Base-by-base conservation (phyloP, 2,797 vertebrate genomes). In the Macroramphosus scolopax region DNA sequence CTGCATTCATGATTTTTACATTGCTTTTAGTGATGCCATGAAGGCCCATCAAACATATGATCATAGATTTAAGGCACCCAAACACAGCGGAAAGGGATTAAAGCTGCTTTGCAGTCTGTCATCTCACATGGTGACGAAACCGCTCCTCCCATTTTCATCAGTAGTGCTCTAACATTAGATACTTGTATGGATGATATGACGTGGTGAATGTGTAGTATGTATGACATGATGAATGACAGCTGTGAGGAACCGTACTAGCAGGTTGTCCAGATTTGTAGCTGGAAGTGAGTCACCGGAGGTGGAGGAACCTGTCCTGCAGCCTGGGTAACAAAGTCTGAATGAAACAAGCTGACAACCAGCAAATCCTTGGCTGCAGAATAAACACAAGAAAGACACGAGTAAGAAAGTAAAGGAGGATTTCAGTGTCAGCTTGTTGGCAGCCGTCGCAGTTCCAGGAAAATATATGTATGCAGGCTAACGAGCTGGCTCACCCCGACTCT, bases 231-330 rank as follows among this genome's bases (percentile, higher is more conserved):
- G 32, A 50, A 17, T 12, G 20, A 41, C 34, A 10, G 31, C 30
- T 7, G 56, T 34, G 30, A 10, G 32, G 17, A 81, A 67, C 58
- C 67, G 68, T 15, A 42, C 8, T 0, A 47, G 31, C 74, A 48
- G 38, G 75, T 63, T 56, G 41, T 10, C 13, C 34, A 6, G 30
- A 22, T 55, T 17, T 64, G 46, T 12, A 37, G 10, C n/a, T 8
- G 17, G 17, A 30, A 15, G 20, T 50, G 77, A 69, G 65, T 67
- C 69, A 68, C 48, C 39, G 3, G 9, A 72, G 66, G 72, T 70
- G 67, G 85, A 63, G 43, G 37, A 88, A 88, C 86, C 83, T 77
- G 86, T 68, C 61, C 52, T 34, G 33, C 83, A 67, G 65, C 71
- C 29, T 40, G 0, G 22, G 56, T 29, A 11, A 34, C 53, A 57